A percentile compares a stretch with the other conserved stretches of the same genome.
Conservation (phyloP, 1,140 invertebrate species). For the Drosophila melanica region DNA sequence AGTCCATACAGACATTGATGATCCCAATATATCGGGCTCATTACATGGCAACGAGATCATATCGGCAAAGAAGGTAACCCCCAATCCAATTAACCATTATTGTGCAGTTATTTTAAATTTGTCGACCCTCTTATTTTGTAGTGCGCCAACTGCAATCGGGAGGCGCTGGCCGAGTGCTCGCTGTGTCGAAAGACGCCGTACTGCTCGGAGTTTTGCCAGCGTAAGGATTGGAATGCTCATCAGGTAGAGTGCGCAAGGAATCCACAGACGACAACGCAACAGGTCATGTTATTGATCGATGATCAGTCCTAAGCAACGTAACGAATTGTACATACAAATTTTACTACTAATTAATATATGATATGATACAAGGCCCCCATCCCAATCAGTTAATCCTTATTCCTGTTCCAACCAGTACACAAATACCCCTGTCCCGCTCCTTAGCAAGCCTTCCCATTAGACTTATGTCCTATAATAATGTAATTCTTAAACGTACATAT, state of each 20-base stretch:
- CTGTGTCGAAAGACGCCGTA: constrained; percentile 92
- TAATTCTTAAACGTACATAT: constrained; percentile 80
- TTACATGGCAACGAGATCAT: constrained; percentile 82
- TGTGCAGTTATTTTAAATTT: background rate
- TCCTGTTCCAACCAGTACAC: constrained; percentile 17
- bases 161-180: constrained; percentile 93
- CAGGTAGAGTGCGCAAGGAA: constrained; percentile 91
- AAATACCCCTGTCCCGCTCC: constrained; percentile 1
- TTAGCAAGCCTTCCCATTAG: constrained; percentile 66
- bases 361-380: constrained; percentile 60
- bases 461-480: constrained; percentile 78
- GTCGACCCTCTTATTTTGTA: constrained; percentile 65
- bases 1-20: constrained; percentile 87
- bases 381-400: constrained; percentile 24
- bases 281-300: constrained; percentile 89
- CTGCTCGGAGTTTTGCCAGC: constrained; percentile 94
- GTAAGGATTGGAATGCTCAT: constrained; percentile 93
- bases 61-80: constrained; percentile 81
- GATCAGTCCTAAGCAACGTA: constrained; percentile 84
- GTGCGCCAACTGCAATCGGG: constrained; percentile 94
- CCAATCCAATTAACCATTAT: too few species aligned
- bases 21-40: constrained; percentile 82
- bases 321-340: constrained; percentile 81
- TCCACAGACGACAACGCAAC: constrained; percentile 85
- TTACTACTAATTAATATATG: constrained; percentile 82